These are phyloP conservation scores for Chironomus tentans DNA, from an alignment of 2,888 invertebrate species.

Conservation along the genomic window DNA sequence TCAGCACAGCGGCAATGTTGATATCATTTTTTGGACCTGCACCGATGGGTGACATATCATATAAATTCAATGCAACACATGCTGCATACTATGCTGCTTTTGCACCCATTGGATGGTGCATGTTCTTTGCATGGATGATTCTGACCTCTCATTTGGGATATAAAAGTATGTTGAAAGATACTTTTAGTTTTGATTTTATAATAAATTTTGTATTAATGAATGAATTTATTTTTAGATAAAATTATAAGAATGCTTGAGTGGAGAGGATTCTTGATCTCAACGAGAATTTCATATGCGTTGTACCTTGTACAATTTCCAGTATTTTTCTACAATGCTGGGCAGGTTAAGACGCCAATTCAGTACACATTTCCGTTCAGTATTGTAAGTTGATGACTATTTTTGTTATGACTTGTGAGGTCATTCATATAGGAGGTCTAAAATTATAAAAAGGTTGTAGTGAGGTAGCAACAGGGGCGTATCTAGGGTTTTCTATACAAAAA, in stretches of 20 bases:
- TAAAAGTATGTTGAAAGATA: slow-evolving; percentile 40
- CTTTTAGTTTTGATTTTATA: neutral
- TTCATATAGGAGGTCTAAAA: too few relatives aligned
- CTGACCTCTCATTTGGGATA: slow-evolving; percentile 55
- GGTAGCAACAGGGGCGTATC: too few relatives aligned
- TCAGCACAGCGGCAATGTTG: slow-evolving; percentile 45
- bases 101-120: slow-evolving; percentile 60
- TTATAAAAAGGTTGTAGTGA: too few relatives aligned
- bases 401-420: neutral
- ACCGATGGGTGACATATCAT: slow-evolving; percentile 53
- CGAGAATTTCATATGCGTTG: slow-evolving; percentile 59
- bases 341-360: slow-evolving; percentile 48
- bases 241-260: slow-evolving; percentile 49
- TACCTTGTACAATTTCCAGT: slow-evolving; percentile 64
- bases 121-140: slow-evolving; percentile 57
- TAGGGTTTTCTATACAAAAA: too few relatives aligned
- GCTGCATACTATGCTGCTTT: slow-evolving; percentile 61
- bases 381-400: slow-evolving; percentile 40
- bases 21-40: slow-evolving; percentile 52
- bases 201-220: neutral
- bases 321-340: slow-evolving; percentile 60
- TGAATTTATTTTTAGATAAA: slow-evolving; percentile 41
- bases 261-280: slow-evolving; percentile 53
- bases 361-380: slow-evolving; percentile 49
- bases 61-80: slow-evolving; percentile 52